A percentile compares a stretch with the other conserved stretches of the same genome.
Evolutionary conservation across 2,888 invertebrate genomes (phyloP).

Genomic region (Chaetogeoica ovagalla): DNA sequence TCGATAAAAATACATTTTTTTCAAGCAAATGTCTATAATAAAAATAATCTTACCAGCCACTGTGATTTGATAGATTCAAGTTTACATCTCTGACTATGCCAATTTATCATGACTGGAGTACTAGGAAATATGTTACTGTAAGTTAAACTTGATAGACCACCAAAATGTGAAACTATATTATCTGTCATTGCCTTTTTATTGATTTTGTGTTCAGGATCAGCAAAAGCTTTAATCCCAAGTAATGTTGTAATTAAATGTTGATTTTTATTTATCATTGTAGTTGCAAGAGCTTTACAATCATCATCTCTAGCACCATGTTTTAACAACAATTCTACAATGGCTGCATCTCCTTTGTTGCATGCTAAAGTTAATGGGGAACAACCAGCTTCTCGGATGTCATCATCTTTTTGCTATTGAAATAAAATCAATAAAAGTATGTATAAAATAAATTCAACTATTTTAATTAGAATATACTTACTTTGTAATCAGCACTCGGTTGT

Average conservation of each 20-base stretch:
- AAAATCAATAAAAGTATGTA: neutral
- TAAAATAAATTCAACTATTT: neutral
- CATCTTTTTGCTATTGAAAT: conserved; percentile 42
- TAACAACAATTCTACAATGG: conserved; percentile 76
- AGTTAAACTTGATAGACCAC: conserved; percentile 67
- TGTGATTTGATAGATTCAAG: conserved; percentile 68
- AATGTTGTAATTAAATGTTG: conserved; percentile 77
- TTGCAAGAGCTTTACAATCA: conserved; percentile 77
- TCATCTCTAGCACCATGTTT: conserved; percentile 85
- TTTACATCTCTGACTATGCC: conserved; percentile 80
- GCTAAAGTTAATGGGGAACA: conserved; percentile 68
- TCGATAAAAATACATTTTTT: neutral
- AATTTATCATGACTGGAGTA: conserved; percentile 85
- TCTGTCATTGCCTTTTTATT: conserved; percentile 84
- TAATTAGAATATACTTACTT: conserved; percentile 7
- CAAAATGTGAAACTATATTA: conserved; percentile 65
- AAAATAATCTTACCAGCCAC: conserved; percentile 63
- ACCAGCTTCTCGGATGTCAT: conserved; percentile 39
- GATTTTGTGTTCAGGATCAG: conserved; percentile 90
- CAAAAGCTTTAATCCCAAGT: conserved; percentile 84
- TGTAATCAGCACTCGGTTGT: conserved; percentile 46
- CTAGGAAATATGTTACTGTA: conserved; percentile 81
- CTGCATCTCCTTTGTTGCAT: conserved; percentile 69
- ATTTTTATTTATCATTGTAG: conserved; percentile 75
- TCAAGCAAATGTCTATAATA: neutral